Base-by-base conservation (phyloP, 1,140 invertebrate genomes). In the Drosophila pachea region DNA sequence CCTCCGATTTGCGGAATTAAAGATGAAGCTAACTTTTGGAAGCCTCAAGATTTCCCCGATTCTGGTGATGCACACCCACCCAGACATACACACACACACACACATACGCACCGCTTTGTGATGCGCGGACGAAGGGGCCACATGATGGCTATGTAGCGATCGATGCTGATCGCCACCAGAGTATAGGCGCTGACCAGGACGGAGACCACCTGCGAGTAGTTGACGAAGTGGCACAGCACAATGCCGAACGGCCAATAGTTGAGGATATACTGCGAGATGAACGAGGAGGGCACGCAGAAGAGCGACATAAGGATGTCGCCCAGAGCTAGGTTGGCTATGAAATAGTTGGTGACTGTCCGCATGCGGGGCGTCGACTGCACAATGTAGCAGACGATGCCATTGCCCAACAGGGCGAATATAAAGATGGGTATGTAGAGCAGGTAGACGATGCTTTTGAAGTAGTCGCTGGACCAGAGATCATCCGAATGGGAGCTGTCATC, bases 101-200 rank as follows among this genome's bases (percentile, higher is more conserved):
- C 4, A 11, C 45, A 14, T 35, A 93, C 93, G 81, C 92, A 92
- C 68, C 90, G 91, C 81, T 94, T 94, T 4, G 94, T 93, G 81
- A 97, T 92, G 33, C 95, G 91, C 2, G 95, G 95, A 73, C 93
- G 91, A 31, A 98, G 89, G 0, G 97, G 97, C 91, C 95, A 95
- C 90, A 97, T 94, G 60, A 98, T 97, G 11, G 95, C 96, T 79
- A 96, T 93, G 78, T 96, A 97, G 7, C 96, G 92, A 89, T 97
- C 96, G 45, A 95, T 92, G 56, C 95, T 95, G 78, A 97, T 96
- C 3, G 95, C 95, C 2, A 97, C 93, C 70, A 97, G 78, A 0
- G 95, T 97, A 83, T 97, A 97, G 2, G 95, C 94, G 82, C 94
- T 95, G 11, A 96, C 94, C 50, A 96, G 91, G 35, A 97, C 95